Evolutionary conservation across 2,888 invertebrate species (phyloP), one percentile per base, ranked within the genome.

Genomic region (Xestobium rufovillosum): DNA sequence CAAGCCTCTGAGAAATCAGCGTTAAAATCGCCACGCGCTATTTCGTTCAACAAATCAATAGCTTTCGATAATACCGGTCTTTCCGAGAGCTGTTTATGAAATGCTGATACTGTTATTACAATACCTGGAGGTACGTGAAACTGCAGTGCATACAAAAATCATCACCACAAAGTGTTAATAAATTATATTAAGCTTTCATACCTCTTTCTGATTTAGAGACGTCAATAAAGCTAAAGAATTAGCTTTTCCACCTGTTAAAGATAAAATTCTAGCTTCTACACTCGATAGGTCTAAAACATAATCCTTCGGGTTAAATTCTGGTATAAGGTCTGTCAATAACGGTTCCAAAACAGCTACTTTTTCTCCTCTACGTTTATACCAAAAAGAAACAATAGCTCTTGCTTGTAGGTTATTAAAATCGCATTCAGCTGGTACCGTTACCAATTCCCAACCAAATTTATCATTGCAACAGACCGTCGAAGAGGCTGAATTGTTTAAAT

Each of bases 161-260:
- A n/a, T n/a, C n/a, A n/a, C n/a, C n/a, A n/a, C n/a, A n/a, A n/a
- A n/a, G n/a, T n/a, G n/a, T n/a, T n/a, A n/a, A n/a, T n/a, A n/a
- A n/a, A n/a, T n/a, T n/a, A n/a, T n/a, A n/a, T n/a, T n/a, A n/a
- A n/a, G n/a, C n/a, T n/a, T n/a, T n/a, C n/a, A n/a, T n/a, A n/a
- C n/a, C n/a, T n/a, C n/a, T n/a, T n/a, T n/a, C n/a, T n/a, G n/a
- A n/a, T n/a, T n/a, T n/a, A n/a, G n/a, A 12, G 61, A 58, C 4
- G 69, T 62, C 29, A 88, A 64, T 25, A 79, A 60, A 0, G 83
- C 83, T 9, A 89, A 62, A 2, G 87, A 86, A 1, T 80, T 76
- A 6, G 83, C 87, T 61, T 88, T 89, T 1, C 86, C 87, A 0
- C 89, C 89, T 0, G 82, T 80, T 6, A 80, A 58, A 4, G 61